Evolutionary conservation across 2,113 vertebrate species (phyloP).

Genomic region (Arvicanthis niloticus): DNA sequence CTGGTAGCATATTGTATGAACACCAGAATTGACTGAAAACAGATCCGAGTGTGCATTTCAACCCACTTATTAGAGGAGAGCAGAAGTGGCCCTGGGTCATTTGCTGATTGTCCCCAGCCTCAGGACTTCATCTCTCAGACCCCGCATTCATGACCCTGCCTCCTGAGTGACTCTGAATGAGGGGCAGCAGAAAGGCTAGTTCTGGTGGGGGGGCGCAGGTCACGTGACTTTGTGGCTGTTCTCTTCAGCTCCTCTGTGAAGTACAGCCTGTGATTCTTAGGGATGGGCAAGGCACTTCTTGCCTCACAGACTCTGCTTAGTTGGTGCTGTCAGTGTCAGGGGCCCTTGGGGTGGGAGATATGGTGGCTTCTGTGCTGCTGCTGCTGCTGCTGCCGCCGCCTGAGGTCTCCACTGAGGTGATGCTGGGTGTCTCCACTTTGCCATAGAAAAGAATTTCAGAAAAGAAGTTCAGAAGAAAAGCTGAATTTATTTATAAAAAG

Average conservation of each 20-base stretch:
- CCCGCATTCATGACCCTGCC: not conserved
- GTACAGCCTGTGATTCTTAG: not conserved
- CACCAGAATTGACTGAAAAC: conserved; percentile 75
- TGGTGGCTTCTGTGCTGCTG: not conserved
- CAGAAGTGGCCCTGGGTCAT: conserved; percentile 58
- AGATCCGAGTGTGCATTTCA: conserved; percentile 56
- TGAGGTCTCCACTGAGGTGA: not conserved
- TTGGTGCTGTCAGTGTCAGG: not conserved
- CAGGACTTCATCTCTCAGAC: conserved; percentile 50
- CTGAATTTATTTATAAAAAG: not conserved
- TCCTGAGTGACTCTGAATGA: conserved; percentile 23
- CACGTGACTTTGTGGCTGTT: not conserved
- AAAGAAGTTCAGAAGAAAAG: not conserved
- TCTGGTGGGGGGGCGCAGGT: not conserved
- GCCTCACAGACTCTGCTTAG: not conserved
- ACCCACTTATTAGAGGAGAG: conserved; percentile 74
- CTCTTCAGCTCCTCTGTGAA: conserved; percentile 10
- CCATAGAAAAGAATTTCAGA: not conserved
- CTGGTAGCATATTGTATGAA: conserved; percentile 62
- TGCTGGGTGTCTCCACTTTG: not conserved
- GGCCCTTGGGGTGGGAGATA: not conserved
- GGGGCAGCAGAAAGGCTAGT: not conserved
- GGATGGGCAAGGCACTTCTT: rapidly evolving
- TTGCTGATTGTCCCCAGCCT: conserved; percentile 71
- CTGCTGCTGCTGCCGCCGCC: not conserved